These are phyloP conservation scores for Limonius californicus DNA, from an alignment of 1,140 invertebrate species.

Conservation along the genomic window DNA sequence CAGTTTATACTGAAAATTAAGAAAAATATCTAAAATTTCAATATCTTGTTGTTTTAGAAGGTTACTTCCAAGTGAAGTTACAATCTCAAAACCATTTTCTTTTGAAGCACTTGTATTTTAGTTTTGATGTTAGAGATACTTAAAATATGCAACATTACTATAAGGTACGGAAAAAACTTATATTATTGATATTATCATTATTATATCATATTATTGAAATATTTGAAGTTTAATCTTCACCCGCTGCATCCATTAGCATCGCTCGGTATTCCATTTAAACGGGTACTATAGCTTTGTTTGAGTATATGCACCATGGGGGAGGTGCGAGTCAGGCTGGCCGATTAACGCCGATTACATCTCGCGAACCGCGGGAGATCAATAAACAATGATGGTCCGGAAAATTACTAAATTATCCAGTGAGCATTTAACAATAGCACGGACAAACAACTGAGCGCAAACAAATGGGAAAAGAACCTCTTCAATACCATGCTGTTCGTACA, in stretches of 20 bases:
- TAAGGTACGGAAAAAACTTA: too few species aligned
- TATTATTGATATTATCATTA: too few species aligned
- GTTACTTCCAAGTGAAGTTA: too few species aligned
- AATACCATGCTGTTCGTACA: too few species aligned
- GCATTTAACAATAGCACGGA: conserved; percentile 33
- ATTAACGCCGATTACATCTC: conserved; percentile 41
- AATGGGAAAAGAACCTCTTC: conserved; percentile 22
- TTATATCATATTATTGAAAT: neutral
- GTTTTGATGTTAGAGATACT: too few species aligned
- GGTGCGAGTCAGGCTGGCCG: conserved; percentile 36
- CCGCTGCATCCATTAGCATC: neutral
- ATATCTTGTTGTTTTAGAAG: too few species aligned
- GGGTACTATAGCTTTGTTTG: conserved; percentile 23
- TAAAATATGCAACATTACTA: too few species aligned
- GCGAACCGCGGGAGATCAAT: conserved; percentile 38
- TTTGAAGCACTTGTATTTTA: too few species aligned
- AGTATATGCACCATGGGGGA: conserved; percentile 32
- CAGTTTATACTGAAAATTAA: too few species aligned
- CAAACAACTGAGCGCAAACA: conserved; percentile 27
- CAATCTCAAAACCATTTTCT: too few species aligned
- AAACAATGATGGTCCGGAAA: conserved; percentile 39
- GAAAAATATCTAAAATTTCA: too few species aligned
- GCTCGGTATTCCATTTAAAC: conserved; percentile 30
- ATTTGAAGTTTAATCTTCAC: neutral
- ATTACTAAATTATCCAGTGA: conserved; percentile 39